These are phyloP conservation scores for Apantesis nais DNA, from an alignment of 2,888 invertebrate species.

Conservation along the genomic window DNA sequence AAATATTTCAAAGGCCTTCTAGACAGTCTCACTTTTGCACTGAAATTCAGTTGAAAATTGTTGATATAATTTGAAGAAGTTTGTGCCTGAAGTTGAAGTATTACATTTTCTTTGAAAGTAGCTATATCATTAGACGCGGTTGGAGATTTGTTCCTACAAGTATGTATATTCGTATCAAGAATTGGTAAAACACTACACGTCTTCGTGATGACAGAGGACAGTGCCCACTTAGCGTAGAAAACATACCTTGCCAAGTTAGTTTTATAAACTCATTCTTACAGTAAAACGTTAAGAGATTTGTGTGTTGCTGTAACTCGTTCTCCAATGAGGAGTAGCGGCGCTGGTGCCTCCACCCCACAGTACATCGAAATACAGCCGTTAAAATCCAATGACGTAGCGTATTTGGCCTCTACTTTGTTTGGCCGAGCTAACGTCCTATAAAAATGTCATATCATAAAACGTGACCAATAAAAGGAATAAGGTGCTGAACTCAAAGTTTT, in stretches of 20 bases:
- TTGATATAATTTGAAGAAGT: background rate
- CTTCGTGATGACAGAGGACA: background rate
- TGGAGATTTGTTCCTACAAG: background rate
- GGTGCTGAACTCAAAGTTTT: conserved; percentile 1
- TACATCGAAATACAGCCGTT: background rate
- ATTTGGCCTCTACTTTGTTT: background rate
- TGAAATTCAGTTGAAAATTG: background rate
- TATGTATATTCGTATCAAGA: background rate
- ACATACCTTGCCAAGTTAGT: background rate
- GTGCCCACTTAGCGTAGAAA: background rate
- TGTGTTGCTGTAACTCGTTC: background rate
- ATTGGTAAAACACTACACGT: background rate
- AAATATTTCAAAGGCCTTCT: background rate
- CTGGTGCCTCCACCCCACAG: background rate
- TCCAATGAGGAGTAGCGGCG: background rate
- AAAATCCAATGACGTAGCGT: conserved; percentile 1
- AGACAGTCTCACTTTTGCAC: background rate
- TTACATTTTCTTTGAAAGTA: background rate
- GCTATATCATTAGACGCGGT: background rate
- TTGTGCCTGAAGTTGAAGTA: background rate
- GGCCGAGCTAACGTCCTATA: background rate
- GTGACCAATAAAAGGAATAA: conserved; percentile 2
- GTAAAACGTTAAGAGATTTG: background rate
- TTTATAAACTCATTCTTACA: background rate
- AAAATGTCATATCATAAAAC: background rate